Evolutionary conservation across 1,140 invertebrate genomes (phyloP), one percentile per base, ranked within the genome.

Genomic region (Scaptomyza montana): DNA sequence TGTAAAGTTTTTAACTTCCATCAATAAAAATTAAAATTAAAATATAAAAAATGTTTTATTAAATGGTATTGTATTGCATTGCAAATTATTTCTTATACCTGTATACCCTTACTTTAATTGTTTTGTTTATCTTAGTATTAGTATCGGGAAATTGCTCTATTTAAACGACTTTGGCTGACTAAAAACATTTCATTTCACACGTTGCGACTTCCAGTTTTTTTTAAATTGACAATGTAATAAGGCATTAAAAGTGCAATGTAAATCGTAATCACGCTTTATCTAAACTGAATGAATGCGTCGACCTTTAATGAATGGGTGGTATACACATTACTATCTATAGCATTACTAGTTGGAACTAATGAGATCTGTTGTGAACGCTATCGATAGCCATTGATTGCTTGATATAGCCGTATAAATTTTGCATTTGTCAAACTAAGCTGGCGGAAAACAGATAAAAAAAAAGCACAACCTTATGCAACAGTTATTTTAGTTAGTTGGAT

Each of bases 331-430:
- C 16, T 16, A 16, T 16, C 16, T 16, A 16, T 16, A 16, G 16
- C 7, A 25, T 25, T 21, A 21, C 21, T 1, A 21, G 21, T 21
- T 21, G 21, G 21, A 3, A 1, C 21, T 21, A 2, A 21, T 21
- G 21, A 21, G 21, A 25, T 1, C 21, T 4, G 30, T 7, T 33
- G 30, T 25, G 5, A 7, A 36, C 13, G 16, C 60, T 56, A 64
- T 70, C 55, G 57, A 69, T 62, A 69, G 66, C 41, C 46, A 67
- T 67, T 67, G 47, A 73, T 73, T 60, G 64, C 43, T 39, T 19
- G 13, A 73, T 60, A 73, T 54, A 54, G 63, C 25, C 25, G 10
- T 25, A 13, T 9, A 54, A 53, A 30, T 30, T 49, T 33, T 57
- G 33, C 45, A 66, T 57, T 46, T n/a, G 9, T 21, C 25, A 13